A percentile compares a stretch with the other conserved stretches of the same genome.
Conservation (phyloP, 2,888 invertebrate genomes). For the Microctonus aethiopoides region DNA sequence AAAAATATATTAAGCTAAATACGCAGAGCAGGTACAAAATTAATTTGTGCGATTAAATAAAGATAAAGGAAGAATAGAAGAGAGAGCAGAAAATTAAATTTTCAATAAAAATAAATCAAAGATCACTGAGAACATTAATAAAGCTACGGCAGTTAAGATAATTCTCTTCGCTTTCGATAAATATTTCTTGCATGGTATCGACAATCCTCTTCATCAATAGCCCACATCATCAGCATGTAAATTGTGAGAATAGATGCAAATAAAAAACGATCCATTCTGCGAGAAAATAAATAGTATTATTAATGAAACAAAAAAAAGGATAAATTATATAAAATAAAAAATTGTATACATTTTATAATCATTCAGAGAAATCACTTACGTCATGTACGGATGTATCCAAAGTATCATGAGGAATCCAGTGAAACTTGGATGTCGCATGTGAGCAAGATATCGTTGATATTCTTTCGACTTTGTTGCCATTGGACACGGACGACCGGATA, state of each 20-base stretch:
- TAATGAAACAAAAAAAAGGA: not conserved
- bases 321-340: not conserved
- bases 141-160: slow-evolving; percentile 45
- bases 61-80: not conserved
- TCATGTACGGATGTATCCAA: slow-evolving; percentile 74
- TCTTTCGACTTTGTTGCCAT: slow-evolving; percentile 70
- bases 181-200: slow-evolving; percentile 70
- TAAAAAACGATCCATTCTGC: slow-evolving; percentile 71
- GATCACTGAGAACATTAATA: not conserved
- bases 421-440: slow-evolving; percentile 76
- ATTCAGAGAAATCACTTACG: too few species aligned
- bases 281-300: slow-evolving; percentile 46
- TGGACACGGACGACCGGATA: slow-evolving; percentile 69
- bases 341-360: too few species aligned
- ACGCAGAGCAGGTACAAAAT: not conserved
- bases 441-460: slow-evolving; percentile 69
- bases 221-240: slow-evolving; percentile 74
- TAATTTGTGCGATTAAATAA: not conserved
- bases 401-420: slow-evolving; percentile 70
- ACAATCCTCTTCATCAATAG: slow-evolving; percentile 71
- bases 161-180: slow-evolving; percentile 68
- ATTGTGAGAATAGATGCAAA: slow-evolving; percentile 69
- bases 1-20: not conserved
- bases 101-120: not conserved
- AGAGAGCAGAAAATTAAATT: not conserved